Base-by-base conservation (phyloP, 2,888 invertebrate genomes). In the Agrotis ipsilon region DNA sequence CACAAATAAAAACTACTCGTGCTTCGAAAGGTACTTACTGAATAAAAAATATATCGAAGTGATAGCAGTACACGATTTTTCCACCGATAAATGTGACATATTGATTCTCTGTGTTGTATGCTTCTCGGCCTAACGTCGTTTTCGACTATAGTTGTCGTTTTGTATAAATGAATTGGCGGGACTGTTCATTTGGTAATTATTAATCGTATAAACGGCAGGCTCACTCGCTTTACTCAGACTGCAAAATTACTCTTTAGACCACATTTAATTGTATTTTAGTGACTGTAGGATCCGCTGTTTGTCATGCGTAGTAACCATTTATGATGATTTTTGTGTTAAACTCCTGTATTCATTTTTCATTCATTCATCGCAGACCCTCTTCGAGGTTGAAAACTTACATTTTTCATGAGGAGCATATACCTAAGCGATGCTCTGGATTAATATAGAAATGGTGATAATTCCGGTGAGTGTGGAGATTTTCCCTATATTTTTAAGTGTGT, bases 81-180 rank as follows among this genome's bases (percentile, higher is more conserved):
- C 48, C 43, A 74, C 27, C 16, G 39, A 67, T 67, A 54, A 59
- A 75, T 46, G 73, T 54, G 54, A 61, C 39, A 71, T 71, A 70
- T 71, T n/a, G 71, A 71, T 71, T 71, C 48, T 73, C 54, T n/a
- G 9, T 46, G 61, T 55, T 13, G 14, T 59, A 75, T 48, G 58
- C 51, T 65, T 43, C 49, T 45, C 18, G 45, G 52, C 48, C 51
- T 48, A 58, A 76, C 43, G 46, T 27, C 39, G 76, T 54, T 39
- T 39, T 39, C 11, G 11, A 39, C 39, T 9, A n/a, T n/a, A 52
- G 16, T 59, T 27, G 49, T 49, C 21, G 61, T 27, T 51, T 61
- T 39, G 46, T 39, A 45, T 51, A 46, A 61, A 68, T 18, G 55
- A 49, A 66, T 65, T 75, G 49, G 54, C 49, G 45, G 55, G 14